These are phyloP conservation scores for Saimiri boliviensis DNA, from an alignment of 2,113 vertebrate species.

Conservation along the genomic window DNA sequence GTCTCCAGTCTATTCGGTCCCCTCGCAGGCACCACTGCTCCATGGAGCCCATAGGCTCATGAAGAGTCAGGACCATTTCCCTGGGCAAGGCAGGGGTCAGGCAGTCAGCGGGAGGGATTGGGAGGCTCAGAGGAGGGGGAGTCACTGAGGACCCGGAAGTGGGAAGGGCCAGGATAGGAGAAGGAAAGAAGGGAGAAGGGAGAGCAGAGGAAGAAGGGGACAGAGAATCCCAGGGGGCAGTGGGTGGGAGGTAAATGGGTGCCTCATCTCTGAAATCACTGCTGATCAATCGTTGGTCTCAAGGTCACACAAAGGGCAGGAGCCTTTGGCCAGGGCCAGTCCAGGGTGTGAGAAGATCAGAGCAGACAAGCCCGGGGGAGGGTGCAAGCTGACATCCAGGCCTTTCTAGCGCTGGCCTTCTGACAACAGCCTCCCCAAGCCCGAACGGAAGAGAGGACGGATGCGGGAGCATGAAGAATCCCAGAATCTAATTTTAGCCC, in stretches of 20 bases:
- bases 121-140: background rate
- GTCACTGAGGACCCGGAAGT: background rate
- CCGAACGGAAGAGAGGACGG: background rate
- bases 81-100: background rate
- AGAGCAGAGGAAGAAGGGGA: too few species aligned
- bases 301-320: constrained; percentile 57
- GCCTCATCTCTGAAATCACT: background rate
- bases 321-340: constrained; percentile 30
- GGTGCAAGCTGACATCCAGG: background rate
- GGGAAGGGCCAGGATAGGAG: background rate
- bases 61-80: background rate
- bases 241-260: background rate
- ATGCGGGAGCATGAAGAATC: constrained; percentile 44
- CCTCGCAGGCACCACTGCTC: background rate
- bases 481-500: constrained; percentile 75
- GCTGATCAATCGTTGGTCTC: constrained; percentile 32
- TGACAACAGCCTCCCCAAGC: constrained; percentile 41
- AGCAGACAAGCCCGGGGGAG: background rate
- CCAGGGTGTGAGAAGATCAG: constrained; percentile 57
- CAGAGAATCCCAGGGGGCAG: background rate
- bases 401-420: constrained; percentile 48
- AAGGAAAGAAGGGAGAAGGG: too few species aligned
- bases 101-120: background rate
- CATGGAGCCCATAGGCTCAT: background rate
- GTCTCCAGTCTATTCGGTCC: background rate